Percentiles rank a stretch among this genome's conserved stretches.
phyloP scores from a whole-genome alignment of 2,113 vertebrate genomes.

The Geococcyx californianus region DNA sequence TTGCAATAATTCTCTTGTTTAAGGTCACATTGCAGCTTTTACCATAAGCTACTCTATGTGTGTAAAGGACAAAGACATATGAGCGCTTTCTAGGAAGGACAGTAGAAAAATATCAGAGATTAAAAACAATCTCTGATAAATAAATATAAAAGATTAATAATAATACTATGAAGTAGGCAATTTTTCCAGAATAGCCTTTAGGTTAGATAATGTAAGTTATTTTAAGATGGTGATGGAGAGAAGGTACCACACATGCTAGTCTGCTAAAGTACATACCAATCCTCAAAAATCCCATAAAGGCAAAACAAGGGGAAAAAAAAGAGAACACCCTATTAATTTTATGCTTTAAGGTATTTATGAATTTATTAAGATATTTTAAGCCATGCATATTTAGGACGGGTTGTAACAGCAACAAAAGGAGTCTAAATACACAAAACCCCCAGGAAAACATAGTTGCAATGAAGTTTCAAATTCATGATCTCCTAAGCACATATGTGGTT shows the following conservation, averaged over 20 bases:
- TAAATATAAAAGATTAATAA: not conserved
- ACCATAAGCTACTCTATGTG: not conserved
- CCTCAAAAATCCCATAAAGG: not conserved
- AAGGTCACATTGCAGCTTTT: not conserved
- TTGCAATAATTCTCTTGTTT: not conserved
- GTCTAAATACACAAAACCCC: not conserved
- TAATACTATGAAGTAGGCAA: not conserved
- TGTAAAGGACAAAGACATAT: not conserved
- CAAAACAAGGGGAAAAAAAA: not conserved
- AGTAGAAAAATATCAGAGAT: not conserved
- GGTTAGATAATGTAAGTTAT: not conserved
- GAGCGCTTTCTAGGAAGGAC: not conserved
- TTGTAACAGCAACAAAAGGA: not conserved
- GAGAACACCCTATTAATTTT: not conserved
- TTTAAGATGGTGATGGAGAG: not conserved
- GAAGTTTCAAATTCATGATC: not conserved
- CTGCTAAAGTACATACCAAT: not conserved
- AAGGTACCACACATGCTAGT: accelerated
- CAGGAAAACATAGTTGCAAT: not conserved
- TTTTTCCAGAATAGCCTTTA: not conserved
- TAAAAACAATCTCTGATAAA: not conserved
- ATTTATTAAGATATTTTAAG: not conserved
- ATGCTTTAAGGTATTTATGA: not conserved
- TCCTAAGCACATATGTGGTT: not conserved
- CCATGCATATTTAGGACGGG: not conserved